Conservation (phyloP, 2,113 vertebrate genomes). For the Chionis minor region DNA sequence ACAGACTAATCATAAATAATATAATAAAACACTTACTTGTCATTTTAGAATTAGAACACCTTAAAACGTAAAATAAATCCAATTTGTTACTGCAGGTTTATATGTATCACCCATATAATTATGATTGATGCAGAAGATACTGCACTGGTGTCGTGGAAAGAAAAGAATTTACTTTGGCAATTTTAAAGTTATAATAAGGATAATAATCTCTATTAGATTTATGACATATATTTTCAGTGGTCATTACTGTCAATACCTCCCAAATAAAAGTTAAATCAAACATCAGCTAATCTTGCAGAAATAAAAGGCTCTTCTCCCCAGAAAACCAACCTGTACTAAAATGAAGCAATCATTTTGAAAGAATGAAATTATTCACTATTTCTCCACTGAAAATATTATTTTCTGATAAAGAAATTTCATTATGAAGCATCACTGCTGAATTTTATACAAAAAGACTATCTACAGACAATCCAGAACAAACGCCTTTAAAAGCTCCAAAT, state of each 20-base stretch:
- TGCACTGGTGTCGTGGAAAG: background rate
- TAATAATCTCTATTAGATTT: background rate
- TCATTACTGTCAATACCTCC: background rate
- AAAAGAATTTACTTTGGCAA: background rate
- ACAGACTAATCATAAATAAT: background rate
- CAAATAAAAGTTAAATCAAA: background rate
- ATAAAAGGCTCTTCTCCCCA: background rate
- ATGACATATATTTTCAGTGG: background rate
- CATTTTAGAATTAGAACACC: background rate
- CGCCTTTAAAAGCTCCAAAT: background rate
- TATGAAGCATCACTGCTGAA: background rate
- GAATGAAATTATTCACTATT: background rate
- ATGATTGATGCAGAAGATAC: background rate
- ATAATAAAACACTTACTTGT: background rate
- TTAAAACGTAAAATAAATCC: background rate
- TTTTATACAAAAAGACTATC: background rate
- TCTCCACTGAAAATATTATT: background rate
- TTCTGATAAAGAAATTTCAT: background rate
- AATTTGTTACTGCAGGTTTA: background rate
- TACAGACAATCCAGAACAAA: background rate
- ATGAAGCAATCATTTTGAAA: background rate
- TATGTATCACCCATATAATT: background rate
- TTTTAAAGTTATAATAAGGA: background rate
- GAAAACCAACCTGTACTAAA: background rate
- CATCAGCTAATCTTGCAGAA: background rate